Base-by-base conservation (phyloP, 2,113 vertebrate genomes). In the Podiceps cristatus region DNA sequence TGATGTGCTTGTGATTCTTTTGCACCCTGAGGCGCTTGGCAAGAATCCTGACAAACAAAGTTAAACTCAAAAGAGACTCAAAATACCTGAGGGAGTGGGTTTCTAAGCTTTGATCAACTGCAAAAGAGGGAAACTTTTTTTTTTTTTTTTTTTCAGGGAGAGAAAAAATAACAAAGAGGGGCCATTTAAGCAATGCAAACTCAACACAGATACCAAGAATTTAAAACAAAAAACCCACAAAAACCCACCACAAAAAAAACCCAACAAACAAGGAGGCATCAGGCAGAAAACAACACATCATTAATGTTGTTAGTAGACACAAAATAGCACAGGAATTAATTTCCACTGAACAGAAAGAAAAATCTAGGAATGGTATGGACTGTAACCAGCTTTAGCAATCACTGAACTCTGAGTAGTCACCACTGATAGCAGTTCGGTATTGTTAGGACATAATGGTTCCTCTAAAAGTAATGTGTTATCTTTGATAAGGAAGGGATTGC, bases 31-130 rank as follows among this genome's bases (percentile, higher is more conserved):
- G 49, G 88, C 24, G 1, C 37, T 77, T 94, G 58, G 74, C 75
- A 81, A 91, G 80, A 87, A 96, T 75, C 75, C 64, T 78, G 60
- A 91, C 67, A 91, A 93, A 92, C 6, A 67, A 92, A 53, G 20
- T 95, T 95, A 87, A 88, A 68, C 47, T 89, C 80, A 69, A 62
- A 82, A 86, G 76, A 67, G 47, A n/a, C 69, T 92, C 63, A 68
- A 86, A 96, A 67, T 87, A 88, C 82, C 55, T 2, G 4, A 88
- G 82, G 85, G 88, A 71, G 25, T 56, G 28, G 14, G 14, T 80
- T 95, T 96, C 55, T 77, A 90, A 88, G 67, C 76, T 27, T 86
- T 91, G 80, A 92, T 89, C 60, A 66, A 4, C 13, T 84, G 33
- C 53, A 89, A 95, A 82, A 84, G 2, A n/a, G 20, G 33, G 33